Evolutionary conservation across 1,140 invertebrate species (phyloP).

Genomic region (Stratiolaelaps scimitus): DNA sequence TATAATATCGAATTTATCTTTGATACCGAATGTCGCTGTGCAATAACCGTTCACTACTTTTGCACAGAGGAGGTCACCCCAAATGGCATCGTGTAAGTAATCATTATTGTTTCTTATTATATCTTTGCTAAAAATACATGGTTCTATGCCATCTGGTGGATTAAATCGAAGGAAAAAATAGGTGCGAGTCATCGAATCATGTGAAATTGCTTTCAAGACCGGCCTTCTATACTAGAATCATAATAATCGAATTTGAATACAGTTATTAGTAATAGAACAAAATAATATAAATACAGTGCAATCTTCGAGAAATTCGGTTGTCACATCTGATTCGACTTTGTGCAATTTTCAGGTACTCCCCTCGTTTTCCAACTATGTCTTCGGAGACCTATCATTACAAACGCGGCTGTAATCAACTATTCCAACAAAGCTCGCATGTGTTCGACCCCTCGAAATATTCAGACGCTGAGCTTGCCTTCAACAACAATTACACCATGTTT

Average conservation of each 20-base stretch:
- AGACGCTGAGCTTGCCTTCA: conserved; percentile 55
- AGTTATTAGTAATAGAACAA: no score
- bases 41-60: conserved; percentile 88
- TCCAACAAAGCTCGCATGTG: conserved; percentile 68
- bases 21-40: conserved; percentile 83
- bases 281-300: no score
- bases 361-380: conserved; percentile 62
- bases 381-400: conserved; percentile 88
- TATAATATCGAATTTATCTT: conserved; percentile 96
- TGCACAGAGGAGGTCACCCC: conserved; percentile 74
- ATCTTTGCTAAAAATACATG: no score
- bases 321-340: conserved; percentile 29
- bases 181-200: no score
- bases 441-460: conserved; percentile 71
- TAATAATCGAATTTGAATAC: no score
- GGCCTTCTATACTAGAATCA: no score
- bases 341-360: conserved; percentile 49
- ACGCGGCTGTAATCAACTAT: conserved; percentile 79
- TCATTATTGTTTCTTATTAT: conserved; percentile 34
- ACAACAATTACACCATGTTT: conserved; percentile 8
- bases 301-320: no score
- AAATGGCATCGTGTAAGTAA: conserved; percentile 47
- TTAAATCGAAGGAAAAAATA: no score
- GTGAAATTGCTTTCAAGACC: no score
- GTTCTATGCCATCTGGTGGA: no score